phyloP scores from a whole-genome alignment of 2,888 invertebrate genomes.

The Diarsia brunnea region DNA sequence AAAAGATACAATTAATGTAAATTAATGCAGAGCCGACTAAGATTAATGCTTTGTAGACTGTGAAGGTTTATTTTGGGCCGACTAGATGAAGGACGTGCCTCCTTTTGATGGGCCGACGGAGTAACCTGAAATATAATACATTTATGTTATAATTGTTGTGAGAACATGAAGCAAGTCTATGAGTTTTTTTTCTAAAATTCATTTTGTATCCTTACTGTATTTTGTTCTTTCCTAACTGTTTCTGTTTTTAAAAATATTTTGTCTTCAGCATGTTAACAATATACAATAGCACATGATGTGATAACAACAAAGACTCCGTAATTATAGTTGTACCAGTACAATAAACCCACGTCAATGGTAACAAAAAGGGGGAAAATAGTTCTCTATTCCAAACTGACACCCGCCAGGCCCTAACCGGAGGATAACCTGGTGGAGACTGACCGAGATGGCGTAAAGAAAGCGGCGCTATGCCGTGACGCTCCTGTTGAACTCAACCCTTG shows the following conservation, averaged over 20 bases:
- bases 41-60: constrained; percentile 62
- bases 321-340: neutral
- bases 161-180: neutral
- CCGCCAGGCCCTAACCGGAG: neutral
- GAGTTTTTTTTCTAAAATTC: neutral
- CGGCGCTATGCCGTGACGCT: neutral
- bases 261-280: neutral
- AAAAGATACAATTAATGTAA: constrained; percentile 68
- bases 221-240: neutral
- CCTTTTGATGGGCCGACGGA: constrained; percentile 21
- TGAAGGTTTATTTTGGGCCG: constrained; percentile 50
- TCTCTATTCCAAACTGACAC: neutral
- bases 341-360: neutral
- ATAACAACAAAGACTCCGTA: neutral
- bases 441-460: too few species aligned
- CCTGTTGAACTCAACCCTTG: neutral
- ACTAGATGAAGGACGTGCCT: constrained; percentile 33
- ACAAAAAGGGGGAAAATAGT: neutral
- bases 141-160: constrained; percentile 1
- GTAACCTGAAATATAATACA: constrained; percentile 8
- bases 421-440: neutral
- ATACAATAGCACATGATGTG: neutral
- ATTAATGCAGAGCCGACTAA: constrained; percentile 67
- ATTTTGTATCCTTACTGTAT: neutral
- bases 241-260: neutral